phyloP scores from a whole-genome alignment of 2,888 invertebrate species.

The Catonia carolina region DNA sequence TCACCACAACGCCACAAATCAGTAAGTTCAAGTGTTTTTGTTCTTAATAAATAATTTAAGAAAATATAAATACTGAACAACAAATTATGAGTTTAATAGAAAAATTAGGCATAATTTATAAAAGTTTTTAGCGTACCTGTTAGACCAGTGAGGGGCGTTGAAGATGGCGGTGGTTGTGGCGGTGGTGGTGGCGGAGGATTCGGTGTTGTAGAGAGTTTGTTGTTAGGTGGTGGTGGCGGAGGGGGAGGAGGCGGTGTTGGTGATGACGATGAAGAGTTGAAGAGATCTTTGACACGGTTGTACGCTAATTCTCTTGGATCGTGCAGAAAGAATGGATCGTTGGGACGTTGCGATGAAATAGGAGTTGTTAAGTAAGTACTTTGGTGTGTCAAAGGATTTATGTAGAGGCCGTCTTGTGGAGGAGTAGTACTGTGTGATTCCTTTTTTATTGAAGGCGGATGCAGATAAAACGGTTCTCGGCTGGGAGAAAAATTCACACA shows the following conservation, averaged over 20 bases:
- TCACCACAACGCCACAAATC: too few species aligned
- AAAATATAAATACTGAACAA: too few species aligned
- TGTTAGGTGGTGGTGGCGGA: slow-evolving; percentile 37
- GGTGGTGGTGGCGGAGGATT: slow-evolving; percentile 15
- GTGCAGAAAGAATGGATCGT: slow-evolving; percentile 79
- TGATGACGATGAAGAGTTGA: slow-evolving; percentile 46
- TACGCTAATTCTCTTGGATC: slow-evolving; percentile 69
- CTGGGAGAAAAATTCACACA: slow-evolving; percentile 48
- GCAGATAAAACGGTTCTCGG: slow-evolving; percentile 66
- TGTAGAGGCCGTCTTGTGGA: slow-evolving; percentile 67
- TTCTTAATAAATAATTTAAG: too few species aligned
- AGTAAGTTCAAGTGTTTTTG: too few species aligned
- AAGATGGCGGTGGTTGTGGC: slow-evolving; percentile 6
- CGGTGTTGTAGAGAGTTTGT: slow-evolving; percentile 22
- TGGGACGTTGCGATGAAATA: slow-evolving; percentile 44
- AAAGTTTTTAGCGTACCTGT: too few species aligned
- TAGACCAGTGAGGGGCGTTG: slow-evolving; percentile 4
- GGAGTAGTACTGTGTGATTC: slow-evolving; percentile 40
- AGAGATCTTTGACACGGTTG: slow-evolving; percentile 76
- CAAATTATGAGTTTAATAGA: too few species aligned
- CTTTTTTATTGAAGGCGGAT: slow-evolving; percentile 55
- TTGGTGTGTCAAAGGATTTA: slow-evolving; percentile 65
- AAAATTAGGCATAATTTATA: too few species aligned
- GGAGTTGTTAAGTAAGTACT: slow-evolving; percentile 45
- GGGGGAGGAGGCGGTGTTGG: slow-evolving; percentile 22